A percentile compares a stretch with the other conserved stretches of the same genome.
phyloP scores from a whole-genome alignment of 2,797 vertebrate species.

The Melanogrammus aeglefinus region DNA sequence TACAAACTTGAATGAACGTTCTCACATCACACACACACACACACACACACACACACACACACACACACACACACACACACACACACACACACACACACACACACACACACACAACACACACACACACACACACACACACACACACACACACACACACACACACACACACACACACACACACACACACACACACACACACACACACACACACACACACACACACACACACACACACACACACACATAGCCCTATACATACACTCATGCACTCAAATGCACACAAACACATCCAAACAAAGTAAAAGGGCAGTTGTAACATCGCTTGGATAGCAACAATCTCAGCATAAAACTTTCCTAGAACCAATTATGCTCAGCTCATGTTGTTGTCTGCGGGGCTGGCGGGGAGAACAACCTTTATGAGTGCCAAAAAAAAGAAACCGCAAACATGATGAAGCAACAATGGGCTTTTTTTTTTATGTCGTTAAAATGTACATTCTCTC shows the following conservation, averaged over 20 bases:
- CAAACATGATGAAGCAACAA: constrained; percentile 43
- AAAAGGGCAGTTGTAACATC: too few species aligned
- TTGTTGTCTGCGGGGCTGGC: constrained; percentile 49
- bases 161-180: background rate
- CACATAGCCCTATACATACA: constrained; percentile 35
- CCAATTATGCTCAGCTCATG: constrained; percentile 45
- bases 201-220: background rate
- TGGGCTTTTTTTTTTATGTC: constrained; percentile 48
- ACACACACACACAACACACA: background rate
- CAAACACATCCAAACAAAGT: too few species aligned
- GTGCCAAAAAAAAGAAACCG: constrained; percentile 20
- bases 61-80: constrained; percentile 14
- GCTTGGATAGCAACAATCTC: too few species aligned
- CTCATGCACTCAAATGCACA: constrained; percentile 15
- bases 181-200: constrained; percentile 9
- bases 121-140: constrained; percentile 13
- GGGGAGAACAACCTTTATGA: constrained; percentile 50
- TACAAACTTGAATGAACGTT: background rate
- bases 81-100: constrained; percentile 15
- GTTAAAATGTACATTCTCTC: constrained; percentile 40
- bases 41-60: constrained; percentile 15
- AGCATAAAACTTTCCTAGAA: constrained; percentile 47
- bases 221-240: background rate
- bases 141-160: background rate
- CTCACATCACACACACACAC: constrained; percentile 15